Base-by-base conservation (phyloP, 2,113 vertebrate genomes). In the Nerophis lumbriciformis region DNA sequence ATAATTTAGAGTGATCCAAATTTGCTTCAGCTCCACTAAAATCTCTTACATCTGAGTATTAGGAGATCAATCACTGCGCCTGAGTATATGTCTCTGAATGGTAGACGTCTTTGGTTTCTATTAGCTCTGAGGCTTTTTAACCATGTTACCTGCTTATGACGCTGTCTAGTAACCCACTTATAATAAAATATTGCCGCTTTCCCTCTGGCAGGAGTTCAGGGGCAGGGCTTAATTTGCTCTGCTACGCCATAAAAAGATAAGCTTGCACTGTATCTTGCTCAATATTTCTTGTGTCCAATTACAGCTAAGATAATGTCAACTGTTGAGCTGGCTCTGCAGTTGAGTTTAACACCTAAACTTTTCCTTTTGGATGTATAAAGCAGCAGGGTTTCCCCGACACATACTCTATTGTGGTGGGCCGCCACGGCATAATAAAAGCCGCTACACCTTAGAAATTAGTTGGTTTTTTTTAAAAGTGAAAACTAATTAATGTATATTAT, bases 181-280 rank as follows among this genome's bases (percentile, higher is more conserved):
- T 3, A 37, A 61, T 70, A 53, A 81, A 69, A 66, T 52, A 76
- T 65, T 55, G 61, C 63, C 16, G 68, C 61, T 66, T 70, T 28
- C 42, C 42, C 48, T 6, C 55, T 44, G 66, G 55, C 37, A 36
- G 5, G 38, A 63, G 59, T 70, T 48, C 48, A 55, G 48, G 45
- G 19, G 38, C 55, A 21, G 38, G 38, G n/a, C 52, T 59, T 80
- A 53, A 81, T 81, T 81, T 77, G 62, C 65, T 78, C 63, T 38
- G 39, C 15, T 48, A 21, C 9, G 50, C 63, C 44, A 49, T 77
- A 52, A 83, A 83, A 66, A 76, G 71, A 76, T 70, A 69, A 64
- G 52, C 63, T 62, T 69, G 59, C 11, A 12, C 42, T 6, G 42
- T 53, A 63, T 53, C 38, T 66, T 51, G 39, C 39, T 61, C 38